Evolutionary conservation across 2,113 vertebrate genomes (phyloP).

Genomic region (Leiothrix lutea): DNA sequence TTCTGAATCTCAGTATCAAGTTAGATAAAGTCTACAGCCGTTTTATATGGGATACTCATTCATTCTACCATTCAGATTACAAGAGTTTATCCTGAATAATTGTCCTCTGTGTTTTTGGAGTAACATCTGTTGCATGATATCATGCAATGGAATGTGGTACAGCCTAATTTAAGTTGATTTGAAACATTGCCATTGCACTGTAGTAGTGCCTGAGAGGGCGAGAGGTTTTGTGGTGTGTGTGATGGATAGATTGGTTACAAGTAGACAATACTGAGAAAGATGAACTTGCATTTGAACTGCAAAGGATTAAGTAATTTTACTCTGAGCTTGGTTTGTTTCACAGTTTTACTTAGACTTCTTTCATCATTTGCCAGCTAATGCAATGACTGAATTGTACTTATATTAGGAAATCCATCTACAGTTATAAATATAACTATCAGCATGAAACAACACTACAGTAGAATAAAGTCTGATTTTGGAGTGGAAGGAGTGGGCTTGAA

Average conservation of each 20-base stretch:
- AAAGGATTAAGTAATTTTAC: neutral
- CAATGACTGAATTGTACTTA: neutral
- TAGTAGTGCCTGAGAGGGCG: neutral
- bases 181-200: constrained; percentile 34
- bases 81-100: neutral
- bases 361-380: constrained; percentile 14
- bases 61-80: neutral
- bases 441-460: neutral
- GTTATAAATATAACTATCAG: neutral
- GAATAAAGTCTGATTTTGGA: neutral
- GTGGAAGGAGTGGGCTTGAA: neutral
- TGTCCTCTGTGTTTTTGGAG: constrained; percentile 16
- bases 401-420: neutral
- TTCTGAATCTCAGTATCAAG: neutral
- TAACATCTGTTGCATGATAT: constrained; percentile 49
- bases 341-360: neutral
- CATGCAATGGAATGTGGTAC: constrained; percentile 32
- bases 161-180: constrained; percentile 32
- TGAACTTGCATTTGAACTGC: neutral
- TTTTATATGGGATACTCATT: neutral
- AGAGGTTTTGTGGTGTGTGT: neutral
- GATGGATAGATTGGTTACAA: neutral
- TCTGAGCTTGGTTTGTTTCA: neutral
- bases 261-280: neutral
- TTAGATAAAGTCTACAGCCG: neutral